phyloP scores from a whole-genome alignment of 2,797 vertebrate species.

The Anguilla megastoma region DNA sequence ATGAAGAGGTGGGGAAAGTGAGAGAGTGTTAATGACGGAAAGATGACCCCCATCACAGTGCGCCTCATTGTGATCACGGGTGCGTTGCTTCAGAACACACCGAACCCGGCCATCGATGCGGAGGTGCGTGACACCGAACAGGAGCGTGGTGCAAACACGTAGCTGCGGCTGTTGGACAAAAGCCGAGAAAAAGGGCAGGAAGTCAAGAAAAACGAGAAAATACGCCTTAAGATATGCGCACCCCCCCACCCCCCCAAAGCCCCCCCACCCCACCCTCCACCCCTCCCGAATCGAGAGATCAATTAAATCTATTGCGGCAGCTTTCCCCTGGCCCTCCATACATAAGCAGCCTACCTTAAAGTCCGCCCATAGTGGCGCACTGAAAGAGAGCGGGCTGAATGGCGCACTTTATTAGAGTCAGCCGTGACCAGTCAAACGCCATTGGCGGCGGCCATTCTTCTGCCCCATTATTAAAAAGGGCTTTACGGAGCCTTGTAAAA shows the following conservation, averaged over 20 bases:
- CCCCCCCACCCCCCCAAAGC: too few relatives aligned
- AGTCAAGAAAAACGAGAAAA: conserved; percentile 49
- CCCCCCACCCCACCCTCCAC: background rate
- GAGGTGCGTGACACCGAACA: background rate
- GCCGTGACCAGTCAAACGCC: conserved; percentile 68
- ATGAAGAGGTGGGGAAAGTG: background rate
- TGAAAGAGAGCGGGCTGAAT: conserved; percentile 70
- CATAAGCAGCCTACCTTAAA: conserved; percentile 56
- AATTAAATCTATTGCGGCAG: conserved; percentile 62
- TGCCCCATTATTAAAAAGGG: conserved; percentile 65
- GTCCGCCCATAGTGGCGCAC: conserved; percentile 53
- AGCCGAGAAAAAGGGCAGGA: conserved; percentile 39
- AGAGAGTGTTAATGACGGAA: background rate
- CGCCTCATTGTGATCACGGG: background rate
- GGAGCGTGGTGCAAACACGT: background rate
- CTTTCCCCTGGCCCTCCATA: conserved; percentile 54
- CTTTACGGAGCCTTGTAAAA: conserved; percentile 66
- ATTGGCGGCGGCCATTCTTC: conserved; percentile 58
- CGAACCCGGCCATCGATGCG: background rate
- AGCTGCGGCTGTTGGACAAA: background rate
- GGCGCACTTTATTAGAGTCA: conserved; percentile 69
- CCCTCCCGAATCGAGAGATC: conserved; percentile 58
- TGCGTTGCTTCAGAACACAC: background rate
- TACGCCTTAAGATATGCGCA: conserved; percentile 58
- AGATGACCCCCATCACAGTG: background rate